Conservation (phyloP, 2,797 vertebrate genomes). For the Hypotaenidia philippensis region DNA sequence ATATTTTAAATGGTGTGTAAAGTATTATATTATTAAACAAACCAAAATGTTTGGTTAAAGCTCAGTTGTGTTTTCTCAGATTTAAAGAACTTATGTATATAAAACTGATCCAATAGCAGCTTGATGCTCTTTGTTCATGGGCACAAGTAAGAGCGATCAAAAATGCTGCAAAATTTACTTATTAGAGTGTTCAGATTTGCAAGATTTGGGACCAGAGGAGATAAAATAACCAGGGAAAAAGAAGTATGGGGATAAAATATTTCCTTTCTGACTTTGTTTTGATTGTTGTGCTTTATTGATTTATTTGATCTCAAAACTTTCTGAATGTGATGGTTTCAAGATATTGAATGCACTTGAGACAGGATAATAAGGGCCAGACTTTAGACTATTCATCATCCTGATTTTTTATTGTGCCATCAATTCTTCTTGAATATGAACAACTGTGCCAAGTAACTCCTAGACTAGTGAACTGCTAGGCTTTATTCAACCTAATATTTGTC, state of each 20-base stretch:
- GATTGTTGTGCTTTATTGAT: neutral
- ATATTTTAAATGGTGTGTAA: neutral
- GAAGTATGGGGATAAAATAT: fast-evolving
- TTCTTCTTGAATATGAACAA: neutral
- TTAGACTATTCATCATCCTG: conserved; percentile 18
- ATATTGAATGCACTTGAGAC: neutral
- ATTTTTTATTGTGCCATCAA: conserved; percentile 6
- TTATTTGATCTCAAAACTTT: conserved; percentile 13
- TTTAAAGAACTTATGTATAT: neutral
- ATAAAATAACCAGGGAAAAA: neutral
- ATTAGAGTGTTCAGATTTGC: neutral
- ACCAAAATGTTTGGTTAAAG: neutral
- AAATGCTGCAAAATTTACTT: neutral
- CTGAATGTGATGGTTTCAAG: neutral
- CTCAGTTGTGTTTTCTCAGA: neutral
- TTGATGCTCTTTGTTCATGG: neutral
- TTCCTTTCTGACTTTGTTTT: neutral
- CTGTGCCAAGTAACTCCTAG: neutral
- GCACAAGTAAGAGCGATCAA: neutral
- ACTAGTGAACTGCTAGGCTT: neutral
- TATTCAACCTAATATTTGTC: neutral
- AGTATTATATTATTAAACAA: neutral
- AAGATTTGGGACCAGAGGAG: neutral
- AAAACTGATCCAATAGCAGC: neutral
- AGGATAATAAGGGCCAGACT: neutral